Evolutionary conservation across 2,797 vertebrate species (phyloP).

Genomic region (Naso thynnoides): DNA sequence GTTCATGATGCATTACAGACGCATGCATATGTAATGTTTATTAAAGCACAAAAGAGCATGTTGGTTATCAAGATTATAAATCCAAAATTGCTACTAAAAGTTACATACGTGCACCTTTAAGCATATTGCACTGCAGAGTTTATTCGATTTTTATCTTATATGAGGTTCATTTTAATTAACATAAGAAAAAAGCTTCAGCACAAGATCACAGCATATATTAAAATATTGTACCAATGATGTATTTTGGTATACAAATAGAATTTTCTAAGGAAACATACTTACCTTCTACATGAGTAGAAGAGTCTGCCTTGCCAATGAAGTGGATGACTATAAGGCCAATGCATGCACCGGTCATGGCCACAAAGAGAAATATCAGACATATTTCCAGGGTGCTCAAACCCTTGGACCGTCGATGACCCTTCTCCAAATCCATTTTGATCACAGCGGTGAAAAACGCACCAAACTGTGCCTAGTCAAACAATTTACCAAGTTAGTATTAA

Average conservation of each 20-base stretch:
- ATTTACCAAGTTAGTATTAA: conserved; percentile 18
- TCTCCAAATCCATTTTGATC: conserved; percentile 50
- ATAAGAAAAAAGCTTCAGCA: not conserved
- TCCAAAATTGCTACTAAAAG: too few relatives aligned
- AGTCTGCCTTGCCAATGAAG: conserved; percentile 52
- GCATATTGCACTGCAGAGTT: not conserved
- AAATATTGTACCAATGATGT: not conserved
- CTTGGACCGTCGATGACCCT: conserved; percentile 27
- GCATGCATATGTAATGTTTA: too few relatives aligned
- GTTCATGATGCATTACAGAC: too few relatives aligned
- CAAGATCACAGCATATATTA: not conserved
- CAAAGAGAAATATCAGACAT: conserved; percentile 80
- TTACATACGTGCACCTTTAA: too few relatives aligned
- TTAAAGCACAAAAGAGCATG: too few relatives aligned
- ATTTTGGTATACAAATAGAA: not conserved
- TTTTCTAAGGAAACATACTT: conserved; percentile 44
- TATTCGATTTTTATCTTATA: not conserved
- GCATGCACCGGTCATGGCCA: conserved; percentile 74
- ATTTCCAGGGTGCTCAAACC: conserved; percentile 77
- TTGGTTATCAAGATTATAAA: too few relatives aligned
- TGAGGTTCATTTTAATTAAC: not conserved
- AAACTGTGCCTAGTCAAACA: conserved; percentile 13
- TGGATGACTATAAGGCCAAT: conserved; percentile 78
- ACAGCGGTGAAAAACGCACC: conserved; percentile 3
- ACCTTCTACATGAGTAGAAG: conserved; percentile 60